A percentile compares a stretch with the other conserved stretches of the same genome.
phyloP scores from a whole-genome alignment of 2,888 invertebrate genomes.

The Pemphredon lugubris region DNA sequence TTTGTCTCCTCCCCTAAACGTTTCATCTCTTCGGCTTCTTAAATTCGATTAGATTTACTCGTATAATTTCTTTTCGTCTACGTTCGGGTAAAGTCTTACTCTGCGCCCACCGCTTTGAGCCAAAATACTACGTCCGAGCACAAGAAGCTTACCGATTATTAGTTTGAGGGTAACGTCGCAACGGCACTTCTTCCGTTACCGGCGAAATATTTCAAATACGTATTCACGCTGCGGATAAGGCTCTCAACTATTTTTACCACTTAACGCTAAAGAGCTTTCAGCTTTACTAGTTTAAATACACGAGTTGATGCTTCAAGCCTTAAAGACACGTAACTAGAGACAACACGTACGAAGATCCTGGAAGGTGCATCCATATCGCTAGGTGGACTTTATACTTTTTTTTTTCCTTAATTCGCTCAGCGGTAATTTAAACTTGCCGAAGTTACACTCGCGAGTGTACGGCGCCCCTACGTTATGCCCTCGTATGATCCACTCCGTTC shows the following conservation, averaged over 20 bases:
- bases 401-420: conserved; percentile 26
- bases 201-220: conserved; percentile 9
- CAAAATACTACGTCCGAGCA: conserved; percentile 6
- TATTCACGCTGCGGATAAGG: conserved; percentile 28
- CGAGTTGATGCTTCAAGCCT: conserved; percentile 49
- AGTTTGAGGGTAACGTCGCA: conserved; percentile 2
- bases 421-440: conserved; percentile 7
- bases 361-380: conserved; percentile 69
- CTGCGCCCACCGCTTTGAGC: background rate
- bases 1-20: conserved; percentile 19
- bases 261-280: conserved; percentile 50
- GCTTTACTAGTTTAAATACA: conserved; percentile 58
- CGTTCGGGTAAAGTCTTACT: conserved; percentile 8
- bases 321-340: conserved; percentile 74
- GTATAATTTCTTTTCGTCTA: background rate
- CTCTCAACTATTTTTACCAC: conserved; percentile 46
- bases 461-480: background rate
- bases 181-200: conserved; percentile 5
- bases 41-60: conserved; percentile 2
- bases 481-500: background rate
- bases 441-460: background rate
- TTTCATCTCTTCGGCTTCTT: background rate
- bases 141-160: conserved; percentile 16
- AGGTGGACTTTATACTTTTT: conserved; percentile 32
- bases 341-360: conserved; percentile 73